These are phyloP conservation scores for Laticauda colubrina DNA, from an alignment of 2,113 vertebrate species.

Conservation along the genomic window DNA sequence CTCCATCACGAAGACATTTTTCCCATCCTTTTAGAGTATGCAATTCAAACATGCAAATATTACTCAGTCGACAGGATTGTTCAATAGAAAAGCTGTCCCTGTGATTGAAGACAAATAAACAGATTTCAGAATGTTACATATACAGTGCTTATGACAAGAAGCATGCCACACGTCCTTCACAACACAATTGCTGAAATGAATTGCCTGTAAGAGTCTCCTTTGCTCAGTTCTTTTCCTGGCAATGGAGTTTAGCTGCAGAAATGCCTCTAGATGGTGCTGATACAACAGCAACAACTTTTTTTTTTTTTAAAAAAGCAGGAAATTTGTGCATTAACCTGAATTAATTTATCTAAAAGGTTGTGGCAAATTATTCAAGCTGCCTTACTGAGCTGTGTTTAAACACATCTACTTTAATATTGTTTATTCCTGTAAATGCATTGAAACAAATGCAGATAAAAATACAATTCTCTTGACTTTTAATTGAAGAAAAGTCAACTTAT, in stretches of 20 bases:
- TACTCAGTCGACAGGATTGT: neutral
- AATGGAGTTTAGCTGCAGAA: neutral
- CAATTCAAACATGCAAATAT: neutral
- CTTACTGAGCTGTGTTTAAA: conserved; percentile 38
- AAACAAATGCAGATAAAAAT: neutral
- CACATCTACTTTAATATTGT: conserved; percentile 5
- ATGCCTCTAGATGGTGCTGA: conserved; percentile 71
- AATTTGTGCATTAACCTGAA: neutral
- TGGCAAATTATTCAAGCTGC: conserved; percentile 16
- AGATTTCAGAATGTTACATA: neutral
- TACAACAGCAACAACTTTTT: conserved; percentile 37
- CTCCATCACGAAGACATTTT: neutral
- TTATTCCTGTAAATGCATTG: conserved; percentile 16
- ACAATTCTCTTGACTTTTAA: neutral
- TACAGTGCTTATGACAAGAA: neutral
- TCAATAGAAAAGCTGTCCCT: neutral
- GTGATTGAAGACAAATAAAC: neutral
- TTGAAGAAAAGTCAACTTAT: neutral
- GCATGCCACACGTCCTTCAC: neutral
- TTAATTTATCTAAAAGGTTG: neutral
- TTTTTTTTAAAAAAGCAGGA: neutral
- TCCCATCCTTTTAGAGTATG: neutral
- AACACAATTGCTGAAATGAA: neutral
- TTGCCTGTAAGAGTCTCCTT: neutral
- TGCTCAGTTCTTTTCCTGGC: neutral